phyloP scores from a whole-genome alignment of 2,797 vertebrate genomes.

The Lutjanus campechanus region DNA sequence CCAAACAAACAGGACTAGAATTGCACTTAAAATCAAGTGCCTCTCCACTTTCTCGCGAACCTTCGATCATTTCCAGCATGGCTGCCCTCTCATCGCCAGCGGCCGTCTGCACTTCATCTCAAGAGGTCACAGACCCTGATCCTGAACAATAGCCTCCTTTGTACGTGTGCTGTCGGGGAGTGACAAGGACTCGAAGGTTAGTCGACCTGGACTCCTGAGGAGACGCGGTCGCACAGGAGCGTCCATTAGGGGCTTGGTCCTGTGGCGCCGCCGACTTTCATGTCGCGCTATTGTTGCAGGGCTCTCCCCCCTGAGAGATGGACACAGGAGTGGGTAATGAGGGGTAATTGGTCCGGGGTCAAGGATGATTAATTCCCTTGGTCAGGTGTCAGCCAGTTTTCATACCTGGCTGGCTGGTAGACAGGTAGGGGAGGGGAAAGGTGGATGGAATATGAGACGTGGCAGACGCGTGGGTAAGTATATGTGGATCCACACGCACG shows the following conservation, averaged over 20 bases:
- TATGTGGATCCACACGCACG: slow-evolving; percentile 20
- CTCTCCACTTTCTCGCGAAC: slow-evolving; percentile 24
- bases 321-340: slow-evolving; percentile 81
- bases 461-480: slow-evolving; percentile 37
- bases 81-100: slow-evolving; percentile 29
- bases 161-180: slow-evolving; percentile 64
- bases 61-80: slow-evolving; percentile 30
- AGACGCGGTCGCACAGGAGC: slow-evolving; percentile 61
- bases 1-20: neutral
- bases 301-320: slow-evolving; percentile 73
- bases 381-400: slow-evolving; percentile 81
- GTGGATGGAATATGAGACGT: slow-evolving; percentile 68
- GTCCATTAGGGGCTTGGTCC: slow-evolving; percentile 77
- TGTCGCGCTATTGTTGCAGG: slow-evolving; percentile 77
- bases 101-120: slow-evolving; percentile 58
- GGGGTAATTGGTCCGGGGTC: slow-evolving; percentile 87
- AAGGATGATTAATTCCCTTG: slow-evolving; percentile 89
- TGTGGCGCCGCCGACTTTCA: slow-evolving; percentile 71
- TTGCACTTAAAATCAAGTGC: neutral
- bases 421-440: slow-evolving; percentile 58
- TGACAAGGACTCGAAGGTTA: slow-evolving; percentile 78
- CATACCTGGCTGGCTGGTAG: slow-evolving; percentile 77
- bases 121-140: slow-evolving; percentile 68
- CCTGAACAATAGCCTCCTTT: slow-evolving; percentile 80
- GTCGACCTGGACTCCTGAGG: slow-evolving; percentile 70